A percentile compares a stretch with the other conserved stretches of the same genome.
Evolutionary conservation across 2,113 vertebrate genomes (phyloP).

Genomic region (Marmota flaviventris): DNA sequence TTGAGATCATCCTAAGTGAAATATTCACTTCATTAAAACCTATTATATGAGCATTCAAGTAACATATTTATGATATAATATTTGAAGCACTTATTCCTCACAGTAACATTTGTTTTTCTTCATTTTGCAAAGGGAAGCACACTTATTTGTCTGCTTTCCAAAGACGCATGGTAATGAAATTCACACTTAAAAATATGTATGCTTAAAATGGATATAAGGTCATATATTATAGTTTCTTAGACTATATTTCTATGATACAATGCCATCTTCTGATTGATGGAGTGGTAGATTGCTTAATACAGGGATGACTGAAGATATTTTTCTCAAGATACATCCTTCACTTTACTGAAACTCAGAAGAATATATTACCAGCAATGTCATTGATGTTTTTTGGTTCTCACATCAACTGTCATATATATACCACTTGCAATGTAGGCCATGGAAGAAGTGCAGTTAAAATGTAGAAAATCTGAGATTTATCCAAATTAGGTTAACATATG

Average conservation of each 20-base stretch:
- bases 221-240: neutral
- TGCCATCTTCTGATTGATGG: constrained; percentile 63
- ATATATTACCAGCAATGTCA: neutral
- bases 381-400: neutral
- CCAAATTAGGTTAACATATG: neutral
- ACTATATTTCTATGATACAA: constrained; percentile 42
- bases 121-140: neutral
- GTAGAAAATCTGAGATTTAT: neutral
- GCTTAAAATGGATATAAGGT: neutral
- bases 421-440: neutral
- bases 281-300: constrained; percentile 35
- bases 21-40: neutral
- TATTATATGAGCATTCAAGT: neutral
- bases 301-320: constrained; percentile 56
- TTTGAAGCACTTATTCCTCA: neutral
- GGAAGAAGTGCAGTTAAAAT: neutral
- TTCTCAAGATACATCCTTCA: constrained; percentile 43
- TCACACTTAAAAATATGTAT: constrained; percentile 17
- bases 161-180: neutral
- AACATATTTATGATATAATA: neutral
- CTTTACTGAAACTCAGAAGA: constrained; percentile 12
- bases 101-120: neutral
- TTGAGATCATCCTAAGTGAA: constrained; percentile 12
- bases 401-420: neutral
- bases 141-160: neutral